Percentiles rank a stretch among this genome's conserved stretches.
phyloP scores from a whole-genome alignment of 2,888 invertebrate species.

The Drosophila limbata region DNA sequence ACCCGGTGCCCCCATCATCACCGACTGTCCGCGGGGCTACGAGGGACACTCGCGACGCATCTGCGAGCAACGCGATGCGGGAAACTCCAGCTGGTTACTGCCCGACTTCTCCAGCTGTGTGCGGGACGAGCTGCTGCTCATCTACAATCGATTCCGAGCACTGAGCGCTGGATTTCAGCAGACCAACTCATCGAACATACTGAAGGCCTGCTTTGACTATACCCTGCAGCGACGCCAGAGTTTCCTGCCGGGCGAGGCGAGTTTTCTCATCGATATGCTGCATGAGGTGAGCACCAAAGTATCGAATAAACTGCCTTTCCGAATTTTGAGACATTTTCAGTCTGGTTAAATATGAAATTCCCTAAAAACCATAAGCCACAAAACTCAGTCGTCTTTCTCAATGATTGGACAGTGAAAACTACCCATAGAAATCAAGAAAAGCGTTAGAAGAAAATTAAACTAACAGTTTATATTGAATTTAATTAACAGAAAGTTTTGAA shows the following conservation, averaged over 20 bases:
- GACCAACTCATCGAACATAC: slow-evolving; percentile 84
- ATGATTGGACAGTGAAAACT: too few relatives aligned
- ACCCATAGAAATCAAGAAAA: too few relatives aligned
- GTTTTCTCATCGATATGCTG: slow-evolving; percentile 84
- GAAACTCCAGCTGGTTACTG: slow-evolving; percentile 90
- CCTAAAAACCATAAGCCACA: too few relatives aligned
- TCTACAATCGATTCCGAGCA: slow-evolving; percentile 87
- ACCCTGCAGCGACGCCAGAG: slow-evolving; percentile 79
- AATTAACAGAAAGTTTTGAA: too few relatives aligned
- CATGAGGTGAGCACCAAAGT: slow-evolving; percentile 81
- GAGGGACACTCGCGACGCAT: slow-evolving; percentile 86
- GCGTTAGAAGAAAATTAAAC: too few relatives aligned
- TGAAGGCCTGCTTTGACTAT: slow-evolving; percentile 84
- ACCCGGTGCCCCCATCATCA: slow-evolving; percentile 89
- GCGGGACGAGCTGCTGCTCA: slow-evolving; percentile 88
- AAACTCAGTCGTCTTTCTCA: too few relatives aligned
- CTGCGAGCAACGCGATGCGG: slow-evolving; percentile 88
- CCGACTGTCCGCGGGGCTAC: slow-evolving; percentile 88
- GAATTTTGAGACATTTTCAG: too few relatives aligned
- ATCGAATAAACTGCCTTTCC: too few relatives aligned
- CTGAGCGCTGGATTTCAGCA: slow-evolving; percentile 84
- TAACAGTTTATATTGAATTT: too few relatives aligned
- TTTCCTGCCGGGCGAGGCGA: slow-evolving; percentile 85
- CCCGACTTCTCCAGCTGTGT: slow-evolving; percentile 92
- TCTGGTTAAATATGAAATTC: too few relatives aligned